Evolutionary conservation across 23 tunicate species (phyloP).

Genomic region (Oikopleura albicans): DNA sequence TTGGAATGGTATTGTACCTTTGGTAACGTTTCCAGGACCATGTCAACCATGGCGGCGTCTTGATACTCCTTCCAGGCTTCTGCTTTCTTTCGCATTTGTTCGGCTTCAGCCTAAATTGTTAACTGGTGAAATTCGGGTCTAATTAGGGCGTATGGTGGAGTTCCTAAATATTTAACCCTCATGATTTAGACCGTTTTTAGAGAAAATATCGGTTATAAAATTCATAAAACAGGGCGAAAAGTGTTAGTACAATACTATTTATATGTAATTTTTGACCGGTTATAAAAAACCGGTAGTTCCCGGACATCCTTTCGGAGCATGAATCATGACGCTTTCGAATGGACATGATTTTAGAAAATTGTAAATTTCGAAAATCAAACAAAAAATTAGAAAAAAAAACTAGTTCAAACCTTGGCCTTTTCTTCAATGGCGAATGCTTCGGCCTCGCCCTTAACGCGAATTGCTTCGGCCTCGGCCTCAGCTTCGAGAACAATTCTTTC

Average conservation of each 20-base stretch:
- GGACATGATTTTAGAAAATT: too few species aligned
- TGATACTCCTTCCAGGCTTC: conserved; percentile 86
- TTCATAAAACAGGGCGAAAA: too few species aligned
- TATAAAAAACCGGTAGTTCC: too few species aligned
- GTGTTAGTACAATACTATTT: too few species aligned
- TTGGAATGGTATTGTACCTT: conserved; percentile 21
- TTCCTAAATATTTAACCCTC: too few species aligned
- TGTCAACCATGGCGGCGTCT: conserved; percentile 96
- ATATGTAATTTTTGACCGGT: too few species aligned
- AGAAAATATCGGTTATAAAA: too few species aligned
- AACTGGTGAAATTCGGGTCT: too few species aligned
- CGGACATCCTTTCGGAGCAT: too few species aligned
- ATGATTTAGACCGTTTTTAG: too few species aligned
- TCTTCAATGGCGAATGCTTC: conserved; percentile 74
- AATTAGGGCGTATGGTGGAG: too few species aligned
- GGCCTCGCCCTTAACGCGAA: conserved; percentile 77
- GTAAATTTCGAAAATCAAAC: not conserved
- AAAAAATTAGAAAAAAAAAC: not conserved
- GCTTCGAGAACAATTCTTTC: conserved; percentile 45
- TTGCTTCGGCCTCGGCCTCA: conserved; percentile 66
- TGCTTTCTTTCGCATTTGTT: conserved; percentile 89
- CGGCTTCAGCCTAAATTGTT: conserved; percentile 37
- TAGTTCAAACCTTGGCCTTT: conserved; percentile 30
- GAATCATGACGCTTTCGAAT: too few species aligned
- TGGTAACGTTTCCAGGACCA: conserved; percentile 64